Percentiles rank a stretch among this genome's conserved stretches.
Conservation (phyloP, 2,113 vertebrate species). For the Cyprinus carpio region DNA sequence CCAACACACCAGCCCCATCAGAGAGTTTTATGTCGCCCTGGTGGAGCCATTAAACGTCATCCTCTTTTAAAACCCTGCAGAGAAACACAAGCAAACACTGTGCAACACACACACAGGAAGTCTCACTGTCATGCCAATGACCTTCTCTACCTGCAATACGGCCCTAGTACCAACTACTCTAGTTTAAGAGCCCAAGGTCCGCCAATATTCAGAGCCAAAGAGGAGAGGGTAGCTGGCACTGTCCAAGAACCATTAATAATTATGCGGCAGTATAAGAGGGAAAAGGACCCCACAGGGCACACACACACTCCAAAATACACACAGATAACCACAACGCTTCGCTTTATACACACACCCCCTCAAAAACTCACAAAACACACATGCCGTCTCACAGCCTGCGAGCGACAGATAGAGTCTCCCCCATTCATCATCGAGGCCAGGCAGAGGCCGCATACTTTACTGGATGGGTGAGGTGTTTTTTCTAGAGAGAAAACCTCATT, state of each 20-base stretch:
- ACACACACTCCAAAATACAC: constrained; percentile 38
- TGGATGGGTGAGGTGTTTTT: constrained; percentile 23
- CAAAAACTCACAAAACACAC: constrained; percentile 39
- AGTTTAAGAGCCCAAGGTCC: constrained; percentile 33
- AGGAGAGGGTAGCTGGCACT: constrained; percentile 22
- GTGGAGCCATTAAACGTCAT: constrained; percentile 42
- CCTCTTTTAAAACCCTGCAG: constrained; percentile 14
- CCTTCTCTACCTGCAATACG: constrained; percentile 29
- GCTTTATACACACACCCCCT: constrained; percentile 29
- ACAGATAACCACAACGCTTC: constrained; percentile 14
- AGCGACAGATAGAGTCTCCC: constrained; percentile 22
- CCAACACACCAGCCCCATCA: not conserved
- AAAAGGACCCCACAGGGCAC: constrained; percentile 13
- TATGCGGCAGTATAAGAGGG: constrained; percentile 5
- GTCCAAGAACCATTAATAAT: constrained; percentile 44
- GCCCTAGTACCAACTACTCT: constrained; percentile 26
- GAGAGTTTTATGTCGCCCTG: constrained; percentile 21
- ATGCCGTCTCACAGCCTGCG: not conserved
- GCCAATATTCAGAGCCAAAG: constrained; percentile 23
- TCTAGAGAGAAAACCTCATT: constrained; percentile 34
- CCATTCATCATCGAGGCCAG: constrained; percentile 17
- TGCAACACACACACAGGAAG: constrained; percentile 2
- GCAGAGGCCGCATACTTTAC: not conserved
- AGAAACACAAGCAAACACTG: not conserved
- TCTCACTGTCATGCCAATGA: constrained; percentile 15